Evolutionary conservation across 2,113 vertebrate genomes (phyloP).

Genomic region (Pluvialis apricaria): DNA sequence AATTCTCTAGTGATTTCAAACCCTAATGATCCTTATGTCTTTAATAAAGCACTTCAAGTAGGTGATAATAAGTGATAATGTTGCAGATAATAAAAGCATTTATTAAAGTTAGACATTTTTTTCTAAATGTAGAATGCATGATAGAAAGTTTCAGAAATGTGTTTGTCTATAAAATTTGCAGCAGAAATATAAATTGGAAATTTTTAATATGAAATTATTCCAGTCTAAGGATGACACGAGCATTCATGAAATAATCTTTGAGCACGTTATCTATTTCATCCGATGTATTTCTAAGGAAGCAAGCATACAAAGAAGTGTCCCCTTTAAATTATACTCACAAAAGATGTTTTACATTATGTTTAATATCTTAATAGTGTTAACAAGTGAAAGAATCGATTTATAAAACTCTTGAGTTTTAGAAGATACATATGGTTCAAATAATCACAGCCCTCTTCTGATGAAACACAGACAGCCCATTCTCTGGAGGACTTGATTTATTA

Average conservation of each 20-base stretch:
- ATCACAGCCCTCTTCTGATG: slow-evolving; percentile 15
- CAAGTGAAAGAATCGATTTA: slow-evolving; percentile 13
- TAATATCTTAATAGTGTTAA: slow-evolving; percentile 26
- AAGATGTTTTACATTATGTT: not conserved
- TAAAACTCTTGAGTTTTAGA: not conserved
- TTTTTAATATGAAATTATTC: not conserved
- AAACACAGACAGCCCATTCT: slow-evolving; percentile 37
- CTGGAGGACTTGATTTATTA: slow-evolving; percentile 34
- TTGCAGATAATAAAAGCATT: not conserved
- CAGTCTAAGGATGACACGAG: not conserved
- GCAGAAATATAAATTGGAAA: not conserved
- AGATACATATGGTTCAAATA: slow-evolving; percentile 52
- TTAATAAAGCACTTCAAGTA: not conserved
- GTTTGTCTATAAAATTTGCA: not conserved
- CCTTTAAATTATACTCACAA: not conserved
- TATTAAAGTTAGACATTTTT: not conserved
- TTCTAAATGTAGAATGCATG: not conserved
- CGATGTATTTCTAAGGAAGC: not conserved
- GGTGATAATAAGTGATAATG: not conserved
- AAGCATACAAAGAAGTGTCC: not conserved
- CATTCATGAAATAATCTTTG: not conserved
- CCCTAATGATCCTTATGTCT: not conserved
- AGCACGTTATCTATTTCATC: not conserved
- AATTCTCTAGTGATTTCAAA: not conserved
- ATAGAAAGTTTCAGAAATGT: not conserved